A percentile compares a stretch with the other conserved stretches of the same genome.
Conservation (phyloP, 2,888 invertebrate genomes). For the Ophraella communa region DNA sequence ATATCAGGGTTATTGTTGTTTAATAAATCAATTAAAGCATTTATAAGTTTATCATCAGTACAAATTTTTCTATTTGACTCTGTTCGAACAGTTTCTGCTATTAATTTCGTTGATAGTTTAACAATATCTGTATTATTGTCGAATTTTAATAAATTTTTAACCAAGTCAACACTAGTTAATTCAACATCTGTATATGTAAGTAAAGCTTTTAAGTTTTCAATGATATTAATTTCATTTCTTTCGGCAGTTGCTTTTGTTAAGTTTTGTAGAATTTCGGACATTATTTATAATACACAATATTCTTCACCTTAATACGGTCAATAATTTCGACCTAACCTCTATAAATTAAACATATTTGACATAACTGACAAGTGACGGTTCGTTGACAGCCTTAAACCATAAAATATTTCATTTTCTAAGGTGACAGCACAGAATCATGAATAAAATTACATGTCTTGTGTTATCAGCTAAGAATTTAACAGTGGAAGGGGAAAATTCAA, state of each 20-base stretch:
- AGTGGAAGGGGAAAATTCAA: too few relatives aligned
- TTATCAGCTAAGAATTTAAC: too few relatives aligned
- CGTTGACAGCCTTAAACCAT: too few relatives aligned
- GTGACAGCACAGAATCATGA: too few relatives aligned
- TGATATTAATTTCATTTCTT: constrained; percentile 59
- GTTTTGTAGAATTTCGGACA: constrained; percentile 20
- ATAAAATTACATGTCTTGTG: too few relatives aligned
- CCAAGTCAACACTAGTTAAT: constrained; percentile 60
- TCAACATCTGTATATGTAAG: constrained; percentile 61
- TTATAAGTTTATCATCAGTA: constrained; percentile 67
- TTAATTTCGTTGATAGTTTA: constrained; percentile 70
- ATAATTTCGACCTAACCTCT: constrained; percentile 6
- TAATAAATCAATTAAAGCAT: constrained; percentile 66
- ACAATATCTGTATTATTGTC: constrained; percentile 64
- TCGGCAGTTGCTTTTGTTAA: constrained; percentile 24
- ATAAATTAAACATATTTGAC: too few relatives aligned
- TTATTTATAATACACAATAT: not conserved
- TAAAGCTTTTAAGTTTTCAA: constrained; percentile 61
- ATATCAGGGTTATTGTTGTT: constrained; percentile 62
- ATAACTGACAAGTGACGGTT: too few relatives aligned
- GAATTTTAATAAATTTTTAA: constrained; percentile 59
- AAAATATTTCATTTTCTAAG: too few relatives aligned
- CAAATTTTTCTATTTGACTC: constrained; percentile 76
- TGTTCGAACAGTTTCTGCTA: constrained; percentile 83
- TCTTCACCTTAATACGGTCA: not conserved